Evolutionary conservation across 2,113 vertebrate genomes (phyloP).

Genomic region (Rana temporaria): DNA sequence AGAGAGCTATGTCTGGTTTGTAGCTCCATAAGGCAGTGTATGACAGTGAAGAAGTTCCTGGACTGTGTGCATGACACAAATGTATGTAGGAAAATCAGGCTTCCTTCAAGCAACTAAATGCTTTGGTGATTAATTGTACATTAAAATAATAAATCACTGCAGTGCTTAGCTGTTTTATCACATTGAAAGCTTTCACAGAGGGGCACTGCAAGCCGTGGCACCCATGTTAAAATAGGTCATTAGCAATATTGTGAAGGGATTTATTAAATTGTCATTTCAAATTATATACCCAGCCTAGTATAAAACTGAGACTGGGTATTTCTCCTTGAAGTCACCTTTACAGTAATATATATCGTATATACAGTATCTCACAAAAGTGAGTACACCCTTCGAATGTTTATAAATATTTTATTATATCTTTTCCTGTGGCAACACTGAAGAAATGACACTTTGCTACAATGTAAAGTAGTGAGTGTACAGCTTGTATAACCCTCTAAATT

Average conservation of each 20-base stretch:
- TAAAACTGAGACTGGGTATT: slow-evolving; percentile 2
- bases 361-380: too few species aligned
- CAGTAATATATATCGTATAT: slow-evolving; percentile 14
- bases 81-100: slow-evolving; percentile 20
- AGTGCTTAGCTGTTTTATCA: background rate
- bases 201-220: background rate
- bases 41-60: background rate
- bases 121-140: slow-evolving; percentile 23
- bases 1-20: too few species aligned
- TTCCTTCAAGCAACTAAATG: slow-evolving; percentile 4
- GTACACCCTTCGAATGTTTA: too few species aligned
- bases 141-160: slow-evolving; percentile 20
- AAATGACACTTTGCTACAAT: too few species aligned
- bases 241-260: slow-evolving; percentile 11
- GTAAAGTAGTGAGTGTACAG: too few species aligned
- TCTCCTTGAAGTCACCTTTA: slow-evolving; percentile 14
- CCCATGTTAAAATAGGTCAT: slow-evolving; percentile 27
- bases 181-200: background rate
- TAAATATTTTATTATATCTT: too few species aligned
- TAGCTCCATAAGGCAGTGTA: background rate
- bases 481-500: too few species aligned
- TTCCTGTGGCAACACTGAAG: too few species aligned
- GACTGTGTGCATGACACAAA: background rate
- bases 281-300: background rate
- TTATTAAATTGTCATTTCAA: slow-evolving; percentile 10